These are phyloP conservation scores for Alloplasta piceator DNA, from an alignment of 2,888 invertebrate genomes.

Conservation along the genomic window DNA sequence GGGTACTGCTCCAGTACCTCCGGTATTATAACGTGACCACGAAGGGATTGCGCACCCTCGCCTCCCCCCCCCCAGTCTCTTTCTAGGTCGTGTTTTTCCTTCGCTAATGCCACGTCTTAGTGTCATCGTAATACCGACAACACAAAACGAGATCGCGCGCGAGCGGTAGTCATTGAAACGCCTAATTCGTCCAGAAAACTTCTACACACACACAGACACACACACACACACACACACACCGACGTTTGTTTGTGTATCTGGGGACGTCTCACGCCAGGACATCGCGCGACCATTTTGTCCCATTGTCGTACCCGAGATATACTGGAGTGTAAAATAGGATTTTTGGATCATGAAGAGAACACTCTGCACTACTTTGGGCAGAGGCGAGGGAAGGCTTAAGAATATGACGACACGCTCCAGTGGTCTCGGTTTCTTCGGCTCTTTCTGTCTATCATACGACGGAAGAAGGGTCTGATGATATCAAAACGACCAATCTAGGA, in stretches of 20 bases:
- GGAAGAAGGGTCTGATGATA: conserved; percentile 7
- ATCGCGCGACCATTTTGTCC: conserved; percentile 24
- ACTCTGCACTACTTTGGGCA: not conserved
- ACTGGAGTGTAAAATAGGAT: conserved; percentile 78
- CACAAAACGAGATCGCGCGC: conserved; percentile 15
- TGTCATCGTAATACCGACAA: conserved; percentile 74
- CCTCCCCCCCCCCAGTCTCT: not conserved
- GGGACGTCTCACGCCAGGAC: conserved; percentile 36
- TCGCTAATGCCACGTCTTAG: conserved; percentile 76
- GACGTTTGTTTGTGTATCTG: conserved; percentile 24
- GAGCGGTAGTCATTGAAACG: conserved; percentile 64
- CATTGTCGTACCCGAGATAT: conserved; percentile 67
- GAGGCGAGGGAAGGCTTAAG: conserved; percentile 3
- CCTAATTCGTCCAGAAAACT: conserved; percentile 67
- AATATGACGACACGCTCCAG: conserved; percentile 30
- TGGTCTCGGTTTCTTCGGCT: conserved; percentile 18
- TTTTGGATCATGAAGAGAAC: conserved; percentile 62
- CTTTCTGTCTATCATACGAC: not conserved
- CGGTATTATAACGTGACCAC: conserved; percentile 35
- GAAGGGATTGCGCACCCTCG: conserved; percentile 73
- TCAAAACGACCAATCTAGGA: conserved; percentile 1
- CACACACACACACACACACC: too few species aligned
- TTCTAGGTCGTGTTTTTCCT: conserved; percentile 50
- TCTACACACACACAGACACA: conserved; percentile 6
- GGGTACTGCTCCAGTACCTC: conserved; percentile 74